A percentile compares a stretch with the other conserved stretches of the same genome.
These are phyloP conservation scores for Papilio xuthus DNA, from an alignment of 1,140 invertebrate genomes.

Conservation along the genomic window DNA sequence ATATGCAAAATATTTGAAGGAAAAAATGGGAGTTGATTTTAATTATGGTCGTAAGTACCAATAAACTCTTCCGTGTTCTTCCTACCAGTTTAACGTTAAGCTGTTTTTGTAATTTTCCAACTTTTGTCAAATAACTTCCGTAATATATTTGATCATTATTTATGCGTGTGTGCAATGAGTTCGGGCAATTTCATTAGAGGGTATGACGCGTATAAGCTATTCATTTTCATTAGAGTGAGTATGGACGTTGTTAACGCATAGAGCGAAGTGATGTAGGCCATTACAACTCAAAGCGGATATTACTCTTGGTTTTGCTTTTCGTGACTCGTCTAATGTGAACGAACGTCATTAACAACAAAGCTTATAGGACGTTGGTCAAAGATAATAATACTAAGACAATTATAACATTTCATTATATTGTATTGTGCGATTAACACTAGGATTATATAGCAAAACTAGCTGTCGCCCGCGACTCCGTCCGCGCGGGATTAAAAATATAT, in stretches of 20 bases:
- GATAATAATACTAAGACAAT: neutral
- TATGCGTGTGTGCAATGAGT: constrained; percentile 4
- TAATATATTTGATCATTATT: constrained; percentile 11
- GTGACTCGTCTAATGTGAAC: constrained; percentile 39
- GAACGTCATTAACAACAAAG: constrained; percentile 5
- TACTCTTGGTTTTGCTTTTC: constrained; percentile 58
- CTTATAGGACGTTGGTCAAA: neutral
- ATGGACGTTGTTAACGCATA: constrained; percentile 65
- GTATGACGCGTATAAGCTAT: constrained; percentile 55
- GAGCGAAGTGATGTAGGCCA: constrained; percentile 69
- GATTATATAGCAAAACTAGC: too few relatives aligned
- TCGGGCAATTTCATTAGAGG: constrained; percentile 45
- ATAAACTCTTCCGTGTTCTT: neutral
- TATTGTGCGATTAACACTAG: too few relatives aligned
- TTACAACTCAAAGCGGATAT: constrained; percentile 65
- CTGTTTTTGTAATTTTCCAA: neutral
- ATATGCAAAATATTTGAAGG: too few relatives aligned
- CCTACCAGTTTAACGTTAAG: neutral
- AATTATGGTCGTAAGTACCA: too few relatives aligned
- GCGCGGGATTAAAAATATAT: too few relatives aligned
- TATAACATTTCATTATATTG: neutral
- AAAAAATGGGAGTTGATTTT: neutral
- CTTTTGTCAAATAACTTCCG: neutral
- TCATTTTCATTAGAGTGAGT: constrained; percentile 66
- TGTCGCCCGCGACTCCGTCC: too few relatives aligned